Base-by-base conservation (phyloP, 2,797 vertebrate species). In the Esox masquinongy region DNA sequence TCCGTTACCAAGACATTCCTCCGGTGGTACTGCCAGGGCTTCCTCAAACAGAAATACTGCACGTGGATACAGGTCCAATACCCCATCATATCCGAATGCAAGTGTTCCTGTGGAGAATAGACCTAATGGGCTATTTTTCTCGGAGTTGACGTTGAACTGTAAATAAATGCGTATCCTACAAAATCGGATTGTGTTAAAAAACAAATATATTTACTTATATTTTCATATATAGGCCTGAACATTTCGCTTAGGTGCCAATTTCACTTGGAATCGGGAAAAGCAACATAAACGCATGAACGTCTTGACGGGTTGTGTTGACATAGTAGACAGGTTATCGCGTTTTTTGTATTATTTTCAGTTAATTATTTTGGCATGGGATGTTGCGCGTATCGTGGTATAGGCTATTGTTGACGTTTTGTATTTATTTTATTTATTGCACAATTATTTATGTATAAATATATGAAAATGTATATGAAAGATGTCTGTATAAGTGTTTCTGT, bases 21-120 rank as follows among this genome's bases (percentile, higher is more conserved):
- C 83, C 93, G 96, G 81, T 97, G 96, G 96, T 96, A 97, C 84
- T 97, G 96, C 89, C 96, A 97, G 87, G 96, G 96, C 17, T 97
- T 97, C 94, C 90, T 94, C 85, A 94, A 91, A 90, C 95, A 96
- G 86, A 96, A 96, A 88, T 97, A 95, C 92, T 97, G 96, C 92
- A 96, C 95, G 85, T 97, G 96, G 96, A 97, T 97, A 93, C 94
- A 94, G 83, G 95, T 97, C 84, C 96, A 97, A 92, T 97, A 97
- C 91, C 96, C 96, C 50, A 94, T 97, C 90, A 96, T 97, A 93
- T 97, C 96, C 85, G 96, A 97, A 94, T 97, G 96, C 95, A 97
- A 97, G 92, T 97, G 96, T 83, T 95, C 95, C 87, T 97, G 96
- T 90, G 68, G 63, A 59, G 80, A 74, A 11, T 39, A 34, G 47